These are phyloP conservation scores for Pseudobourletiella spinata DNA, from an alignment of 1,140 invertebrate genomes.

Conservation along the genomic window DNA sequence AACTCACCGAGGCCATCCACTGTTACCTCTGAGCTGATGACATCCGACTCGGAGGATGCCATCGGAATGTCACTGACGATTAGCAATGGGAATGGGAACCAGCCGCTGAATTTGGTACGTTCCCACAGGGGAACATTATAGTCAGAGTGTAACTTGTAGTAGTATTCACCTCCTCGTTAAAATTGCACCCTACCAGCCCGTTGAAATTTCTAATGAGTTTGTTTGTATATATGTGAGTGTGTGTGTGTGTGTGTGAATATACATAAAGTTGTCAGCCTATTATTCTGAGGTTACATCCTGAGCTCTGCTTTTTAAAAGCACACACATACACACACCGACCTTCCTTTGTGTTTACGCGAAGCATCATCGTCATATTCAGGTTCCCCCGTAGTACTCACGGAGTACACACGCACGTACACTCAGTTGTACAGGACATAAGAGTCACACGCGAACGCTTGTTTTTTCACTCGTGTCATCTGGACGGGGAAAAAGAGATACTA, in stretches of 20 bases:
- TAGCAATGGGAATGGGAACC: slow-evolving; percentile 10
- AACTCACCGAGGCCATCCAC: slow-evolving; percentile 52
- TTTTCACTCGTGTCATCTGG: background rate
- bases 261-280: too few relatives aligned
- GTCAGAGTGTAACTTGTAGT: background rate
- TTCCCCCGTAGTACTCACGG: too few relatives aligned
- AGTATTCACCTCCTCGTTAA: too few relatives aligned
- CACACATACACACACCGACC: too few relatives aligned
- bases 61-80: background rate
- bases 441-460: background rate
- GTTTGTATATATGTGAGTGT: too few relatives aligned
- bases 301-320: too few relatives aligned
- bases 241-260: background rate
- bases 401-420: too few relatives aligned
- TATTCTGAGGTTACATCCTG: too few relatives aligned
- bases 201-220: background rate
- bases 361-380: too few relatives aligned
- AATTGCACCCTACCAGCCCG: background rate
- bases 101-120: slow-evolving; percentile 35
- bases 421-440: too few relatives aligned
- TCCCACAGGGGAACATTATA: too few relatives aligned
- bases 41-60: slow-evolving; percentile 29
- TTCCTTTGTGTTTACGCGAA: too few relatives aligned
- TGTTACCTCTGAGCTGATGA: slow-evolving; percentile 41
- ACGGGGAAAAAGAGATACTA: background rate